These are phyloP conservation scores for Lacanobia wlatinum DNA, from an alignment of 2,888 invertebrate species.

Conservation along the genomic window DNA sequence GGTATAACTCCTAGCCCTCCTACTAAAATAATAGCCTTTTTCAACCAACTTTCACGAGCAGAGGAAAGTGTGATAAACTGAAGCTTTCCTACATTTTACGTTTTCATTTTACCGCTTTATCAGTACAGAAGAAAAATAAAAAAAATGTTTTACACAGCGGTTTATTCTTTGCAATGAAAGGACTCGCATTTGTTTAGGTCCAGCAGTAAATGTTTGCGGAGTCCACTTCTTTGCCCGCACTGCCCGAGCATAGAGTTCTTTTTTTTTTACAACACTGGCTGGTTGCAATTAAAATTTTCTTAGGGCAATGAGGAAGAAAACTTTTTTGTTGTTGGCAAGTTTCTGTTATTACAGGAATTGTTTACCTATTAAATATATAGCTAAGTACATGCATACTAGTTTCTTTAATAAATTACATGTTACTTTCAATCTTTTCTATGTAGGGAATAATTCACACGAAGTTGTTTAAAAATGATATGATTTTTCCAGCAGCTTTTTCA, in stretches of 20 bases:
- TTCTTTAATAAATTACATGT: too few species aligned
- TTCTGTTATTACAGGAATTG: not conserved
- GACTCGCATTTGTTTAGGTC: conserved; percentile 50
- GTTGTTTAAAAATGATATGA: too few species aligned
- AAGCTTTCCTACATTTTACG: conserved; percentile 27
- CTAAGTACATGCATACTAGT: too few species aligned
- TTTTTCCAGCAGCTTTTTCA: too few species aligned
- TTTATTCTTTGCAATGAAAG: conserved; percentile 53
- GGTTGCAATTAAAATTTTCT: conserved; percentile 35
- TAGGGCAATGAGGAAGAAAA: conserved; percentile 5
- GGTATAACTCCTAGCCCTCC: conserved; percentile 1
- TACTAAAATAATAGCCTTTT: conserved; percentile 14
- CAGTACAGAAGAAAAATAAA: conserved; percentile 23
- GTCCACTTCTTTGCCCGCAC: conserved; percentile 19
- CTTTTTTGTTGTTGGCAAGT: conserved; percentile 3
- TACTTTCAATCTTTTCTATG: too few species aligned
- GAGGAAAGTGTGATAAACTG: conserved; percentile 34
- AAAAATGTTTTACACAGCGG: conserved; percentile 24
- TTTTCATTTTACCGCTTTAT: conserved; percentile 43
- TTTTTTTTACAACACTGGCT: conserved; percentile 30
- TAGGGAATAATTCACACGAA: too few species aligned
- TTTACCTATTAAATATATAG: not conserved
- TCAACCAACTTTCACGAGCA: conserved; percentile 27
- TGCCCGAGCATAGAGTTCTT: conserved; percentile 18
- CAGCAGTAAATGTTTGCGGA: conserved; percentile 43